Conservation (phyloP, 2,797 vertebrate species). For the Lutjanus argentimaculatus region DNA sequence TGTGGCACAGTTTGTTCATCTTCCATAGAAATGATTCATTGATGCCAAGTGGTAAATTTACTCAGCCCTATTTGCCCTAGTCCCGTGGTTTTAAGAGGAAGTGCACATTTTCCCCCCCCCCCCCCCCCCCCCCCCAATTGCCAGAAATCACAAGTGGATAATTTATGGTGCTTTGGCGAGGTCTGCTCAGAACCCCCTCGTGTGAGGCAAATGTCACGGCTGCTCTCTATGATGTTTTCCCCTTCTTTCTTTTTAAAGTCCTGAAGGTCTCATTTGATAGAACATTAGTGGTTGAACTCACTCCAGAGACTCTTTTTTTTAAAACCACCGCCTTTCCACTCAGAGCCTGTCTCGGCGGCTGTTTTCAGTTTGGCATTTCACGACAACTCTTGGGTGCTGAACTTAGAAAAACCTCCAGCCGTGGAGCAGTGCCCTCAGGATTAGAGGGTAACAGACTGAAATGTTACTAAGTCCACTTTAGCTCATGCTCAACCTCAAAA, state of each 20-base stretch:
- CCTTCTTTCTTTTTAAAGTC: constrained; percentile 38
- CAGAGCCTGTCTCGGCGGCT: constrained; percentile 28
- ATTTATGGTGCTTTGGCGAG: constrained; percentile 44
- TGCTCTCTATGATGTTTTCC: constrained; percentile 42
- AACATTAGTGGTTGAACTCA: constrained; percentile 62
- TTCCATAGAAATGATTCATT: constrained; percentile 36
- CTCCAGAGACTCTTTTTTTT: constrained; percentile 45
- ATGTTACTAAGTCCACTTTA: constrained; percentile 22
- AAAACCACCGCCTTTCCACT: constrained; percentile 29
- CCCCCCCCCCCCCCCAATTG: constrained; percentile 1
- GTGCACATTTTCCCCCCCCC: not conserved
- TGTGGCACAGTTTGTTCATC: constrained; percentile 29
- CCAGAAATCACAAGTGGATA: constrained; percentile 60
- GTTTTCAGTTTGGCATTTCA: constrained; percentile 64
- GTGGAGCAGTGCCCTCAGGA: constrained; percentile 24
- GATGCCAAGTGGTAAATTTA: constrained; percentile 39
- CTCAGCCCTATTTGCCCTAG: constrained; percentile 40
- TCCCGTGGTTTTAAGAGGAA: constrained; percentile 54
- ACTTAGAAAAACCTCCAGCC: constrained; percentile 43
- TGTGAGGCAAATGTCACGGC: constrained; percentile 52
- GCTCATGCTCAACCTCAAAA: constrained; percentile 17
- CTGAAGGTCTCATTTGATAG: constrained; percentile 58
- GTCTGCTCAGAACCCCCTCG: constrained; percentile 31
- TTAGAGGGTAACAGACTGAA: constrained; percentile 43
- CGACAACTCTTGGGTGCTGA: constrained; percentile 41